These are phyloP conservation scores for Oreochromis niloticus DNA, from an alignment of 2,113 vertebrate species.

Conservation along the genomic window DNA sequence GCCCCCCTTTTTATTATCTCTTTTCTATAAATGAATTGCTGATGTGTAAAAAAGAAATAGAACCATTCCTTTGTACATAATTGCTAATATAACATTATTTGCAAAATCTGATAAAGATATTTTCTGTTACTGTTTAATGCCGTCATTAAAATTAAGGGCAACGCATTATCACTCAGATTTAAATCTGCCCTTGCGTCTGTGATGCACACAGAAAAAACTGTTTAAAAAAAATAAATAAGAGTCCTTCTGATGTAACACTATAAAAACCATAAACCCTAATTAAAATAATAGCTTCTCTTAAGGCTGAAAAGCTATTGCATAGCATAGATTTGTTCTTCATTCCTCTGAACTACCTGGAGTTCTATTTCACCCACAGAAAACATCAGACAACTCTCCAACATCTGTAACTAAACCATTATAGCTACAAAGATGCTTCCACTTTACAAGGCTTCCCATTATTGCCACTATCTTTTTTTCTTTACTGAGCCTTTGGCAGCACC, in stretches of 20 bases:
- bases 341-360: neutral
- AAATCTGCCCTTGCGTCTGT: neutral
- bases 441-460: neutral
- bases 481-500: neutral
- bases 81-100: neutral
- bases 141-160: neutral
- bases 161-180: neutral
- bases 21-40: neutral
- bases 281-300: neutral
- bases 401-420: neutral
- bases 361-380: neutral
- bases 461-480: neutral
- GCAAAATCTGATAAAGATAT: neutral
- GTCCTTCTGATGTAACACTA: neutral
- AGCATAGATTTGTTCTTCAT: neutral
- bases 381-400: neutral
- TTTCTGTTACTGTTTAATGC: neutral
- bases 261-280: neutral
- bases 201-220: neutral
- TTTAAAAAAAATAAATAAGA: neutral
- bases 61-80: neutral
- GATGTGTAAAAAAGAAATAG: neutral
- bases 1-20: neutral
- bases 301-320: neutral
- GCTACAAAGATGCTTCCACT: neutral